Base-by-base conservation (phyloP, 1,140 invertebrate species). In the Vanessa atalanta region DNA sequence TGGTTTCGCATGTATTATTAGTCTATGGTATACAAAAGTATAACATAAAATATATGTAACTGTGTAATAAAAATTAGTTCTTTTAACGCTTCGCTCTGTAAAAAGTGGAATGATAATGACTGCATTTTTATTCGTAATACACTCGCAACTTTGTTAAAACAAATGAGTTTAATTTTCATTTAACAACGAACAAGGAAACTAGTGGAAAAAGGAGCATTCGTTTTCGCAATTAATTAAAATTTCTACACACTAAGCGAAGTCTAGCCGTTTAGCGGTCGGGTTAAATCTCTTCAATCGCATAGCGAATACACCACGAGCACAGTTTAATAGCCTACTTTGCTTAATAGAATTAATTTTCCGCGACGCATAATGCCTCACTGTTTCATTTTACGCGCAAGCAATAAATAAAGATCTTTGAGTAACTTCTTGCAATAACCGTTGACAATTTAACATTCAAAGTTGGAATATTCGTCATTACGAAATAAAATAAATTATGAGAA, bases 201-300 rank as follows among this genome's bases (percentile, higher is more conserved):
- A 63, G 69, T 78, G 77, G 78, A 79, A 80, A 81, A 78, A 79
- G 80, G 84, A 83, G 79, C 85, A 84, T 82, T 77, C 76, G 79
- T 86, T 82, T 85, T 83, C 79, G 79, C 80, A 82, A 85, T 86
- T 80, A 82, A 88, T 85, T 88, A 88, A 87, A 88, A 83, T 84
- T 81, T 86, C 77, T 81, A 81, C 77, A 79, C 79, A 71, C 65
- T 53, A 66, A 57, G 70, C 61, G 70, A 57, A 57, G 53, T 72
- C n/a, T 70, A 47, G 78, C 79, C 79, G 79, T 79, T 85, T 82
- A 75, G 68, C 71, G 73, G 60, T 70, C 68, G 78, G 79, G 82
- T 83, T 86, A 85, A 88, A 83, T 85, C 80, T 76, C 79, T 81
- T 83, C 83, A 86, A 85, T 86, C 82, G 83, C 82, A 78, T 84